These are phyloP conservation scores for Tapirus indicus DNA, from an alignment of 2,797 vertebrate genomes.

Conservation along the genomic window DNA sequence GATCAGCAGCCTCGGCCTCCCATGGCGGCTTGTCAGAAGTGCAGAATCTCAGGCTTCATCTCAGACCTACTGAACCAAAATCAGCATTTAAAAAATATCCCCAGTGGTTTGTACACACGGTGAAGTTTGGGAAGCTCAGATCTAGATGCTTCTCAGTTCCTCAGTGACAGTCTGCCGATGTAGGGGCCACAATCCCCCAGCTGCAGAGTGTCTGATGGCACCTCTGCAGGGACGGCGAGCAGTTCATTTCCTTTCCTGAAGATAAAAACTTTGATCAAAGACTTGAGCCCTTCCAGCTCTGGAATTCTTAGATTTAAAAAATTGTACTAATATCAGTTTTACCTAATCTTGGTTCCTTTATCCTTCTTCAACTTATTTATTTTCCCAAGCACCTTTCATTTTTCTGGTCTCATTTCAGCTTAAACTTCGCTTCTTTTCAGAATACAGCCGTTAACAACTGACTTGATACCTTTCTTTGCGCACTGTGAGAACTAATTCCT, in stretches of 20 bases:
- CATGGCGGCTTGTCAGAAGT: not conserved
- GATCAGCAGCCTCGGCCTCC: not conserved
- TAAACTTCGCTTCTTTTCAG: not conserved
- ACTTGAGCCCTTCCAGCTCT: not conserved
- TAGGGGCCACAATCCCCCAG: not conserved
- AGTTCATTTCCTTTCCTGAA: not conserved
- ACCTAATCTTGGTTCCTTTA: not conserved
- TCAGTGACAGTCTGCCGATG: fast-evolving
- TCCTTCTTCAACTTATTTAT: not conserved
- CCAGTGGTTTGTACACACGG: not conserved
- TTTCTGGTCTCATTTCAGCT: not conserved
- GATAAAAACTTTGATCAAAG: not conserved
- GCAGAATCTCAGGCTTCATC: not conserved
- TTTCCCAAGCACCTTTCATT: not conserved
- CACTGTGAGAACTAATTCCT: not conserved
- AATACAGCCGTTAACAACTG: not conserved
- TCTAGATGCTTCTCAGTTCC: not conserved
- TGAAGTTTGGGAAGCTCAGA: not conserved
- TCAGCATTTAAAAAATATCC: not conserved
- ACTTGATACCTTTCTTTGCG: not conserved
- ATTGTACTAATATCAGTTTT: not conserved
- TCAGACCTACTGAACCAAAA: not conserved
- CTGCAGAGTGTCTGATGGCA: not conserved
- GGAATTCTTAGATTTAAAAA: constrained; percentile 6
- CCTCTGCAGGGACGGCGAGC: not conserved